Evolutionary conservation across 2,113 vertebrate genomes (phyloP), one percentile per base, ranked within the genome.

Genomic region (Vidua macroura): DNA sequence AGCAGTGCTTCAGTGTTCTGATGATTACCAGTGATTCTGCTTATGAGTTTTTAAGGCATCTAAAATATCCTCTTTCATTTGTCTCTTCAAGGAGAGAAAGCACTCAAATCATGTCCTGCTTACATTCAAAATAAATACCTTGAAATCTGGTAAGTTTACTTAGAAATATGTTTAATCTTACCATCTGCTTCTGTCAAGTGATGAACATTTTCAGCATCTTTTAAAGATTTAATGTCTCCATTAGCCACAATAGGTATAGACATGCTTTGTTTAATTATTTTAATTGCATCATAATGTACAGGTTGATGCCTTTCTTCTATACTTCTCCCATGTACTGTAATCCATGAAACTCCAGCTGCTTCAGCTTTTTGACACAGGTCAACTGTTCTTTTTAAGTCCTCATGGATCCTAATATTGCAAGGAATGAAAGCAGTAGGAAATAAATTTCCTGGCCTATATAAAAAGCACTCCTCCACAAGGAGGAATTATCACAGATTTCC

Each of bases 351-450:
- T 28, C 99, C 99, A 7, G 98, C 97, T 73, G 99, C 98, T 97
- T 99, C 98, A 69, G 98, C 99, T 96, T 99, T 99, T 92, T 98
- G 99, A 97, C 99, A 99, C 22, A 99, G 97, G 93, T 99, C 99
- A 91, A 99, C 97, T 10, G 99, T 99, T 97, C 85, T 98, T 93
- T 95, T 97, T 86, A 99, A 90, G 82, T 99, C 99, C 72, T 98
- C 97, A 69, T 99, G 99, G 86, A 99, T 98, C 97, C 99, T 99
- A 95, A 64, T 90, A 96, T 95, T 91, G 68, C 85, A 96, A 95
- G 73, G 21, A 86, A 91, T 72, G 15, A 63, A 92, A 95, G 37
- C 17, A 85, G 35, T 22, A 67, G 37, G 39, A 35, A 77, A 5
- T 41, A 58, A 92, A 27, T 90, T 68, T 75, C 14, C 52, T 53